Conservation (phyloP, 1,140 invertebrate species). For the Eueides isabella region DNA sequence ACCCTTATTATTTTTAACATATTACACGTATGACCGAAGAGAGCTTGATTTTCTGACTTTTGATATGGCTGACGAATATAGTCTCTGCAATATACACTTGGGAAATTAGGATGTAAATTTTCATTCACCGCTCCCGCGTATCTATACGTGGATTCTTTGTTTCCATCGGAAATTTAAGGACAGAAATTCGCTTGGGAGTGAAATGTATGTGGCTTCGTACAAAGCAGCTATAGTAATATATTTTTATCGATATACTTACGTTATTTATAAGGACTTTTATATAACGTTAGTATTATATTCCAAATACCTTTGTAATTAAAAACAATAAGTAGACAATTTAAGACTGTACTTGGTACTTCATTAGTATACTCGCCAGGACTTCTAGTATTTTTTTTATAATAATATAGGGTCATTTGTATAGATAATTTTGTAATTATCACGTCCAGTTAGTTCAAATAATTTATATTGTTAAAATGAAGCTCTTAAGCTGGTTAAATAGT, state of each 20-base stretch:
- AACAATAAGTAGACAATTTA: background rate
- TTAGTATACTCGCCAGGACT: too few species aligned
- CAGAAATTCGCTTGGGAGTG: conserved; percentile 56
- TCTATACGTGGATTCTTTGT: conserved; percentile 77
- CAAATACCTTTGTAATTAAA: background rate
- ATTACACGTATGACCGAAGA: conserved; percentile 7
- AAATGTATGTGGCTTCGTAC: conserved; percentile 35
- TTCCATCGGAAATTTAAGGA: conserved; percentile 77
- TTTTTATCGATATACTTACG: background rate
- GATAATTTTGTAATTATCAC: too few species aligned
- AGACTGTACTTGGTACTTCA: too few species aligned
- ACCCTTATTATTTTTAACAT: background rate
- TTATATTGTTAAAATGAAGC: too few species aligned
- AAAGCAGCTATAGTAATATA: conserved; percentile 1
- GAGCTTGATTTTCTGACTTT: conserved; percentile 23
- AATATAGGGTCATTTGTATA: too few species aligned
- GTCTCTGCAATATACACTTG: conserved; percentile 59
- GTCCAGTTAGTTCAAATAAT: too few species aligned
- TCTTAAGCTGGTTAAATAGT: too few species aligned
- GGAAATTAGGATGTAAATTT: conserved; percentile 81
- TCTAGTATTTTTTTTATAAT: too few species aligned
- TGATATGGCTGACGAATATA: conserved; percentile 63
- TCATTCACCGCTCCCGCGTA: conserved; percentile 64
- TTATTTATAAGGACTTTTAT: background rate
- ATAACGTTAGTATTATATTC: background rate